Conservation (phyloP, 2,113 vertebrate species). For the Dromiciops gliroides region DNA sequence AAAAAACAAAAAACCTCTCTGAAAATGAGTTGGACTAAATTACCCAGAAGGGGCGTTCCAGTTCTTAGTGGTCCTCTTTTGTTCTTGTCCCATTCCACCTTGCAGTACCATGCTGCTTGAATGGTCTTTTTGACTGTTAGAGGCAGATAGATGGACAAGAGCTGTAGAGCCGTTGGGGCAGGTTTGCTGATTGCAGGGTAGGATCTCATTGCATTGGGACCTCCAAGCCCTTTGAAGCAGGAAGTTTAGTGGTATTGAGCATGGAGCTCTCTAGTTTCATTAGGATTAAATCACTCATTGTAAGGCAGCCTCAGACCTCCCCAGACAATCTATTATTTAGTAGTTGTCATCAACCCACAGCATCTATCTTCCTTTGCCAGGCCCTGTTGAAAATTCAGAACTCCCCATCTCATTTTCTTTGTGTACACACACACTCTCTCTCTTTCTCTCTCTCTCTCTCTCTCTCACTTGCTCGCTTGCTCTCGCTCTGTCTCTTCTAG, state of each 20-base stretch:
- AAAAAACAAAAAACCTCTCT: no score
- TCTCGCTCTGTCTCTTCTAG: no score
- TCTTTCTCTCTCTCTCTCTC: no score
- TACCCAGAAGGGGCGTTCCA: no score
- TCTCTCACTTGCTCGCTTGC: no score
- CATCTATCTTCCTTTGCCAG: slow-evolving; percentile 25
- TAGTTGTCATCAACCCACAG: slow-evolving; percentile 46
- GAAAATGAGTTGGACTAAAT: not conserved
- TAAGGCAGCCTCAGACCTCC: not conserved
- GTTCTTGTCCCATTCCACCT: not conserved
- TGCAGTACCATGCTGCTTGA: not conserved
- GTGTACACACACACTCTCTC: not conserved
- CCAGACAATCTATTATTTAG: slow-evolving; percentile 48
- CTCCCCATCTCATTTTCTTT: not conserved
- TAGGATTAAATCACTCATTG: slow-evolving; percentile 68
- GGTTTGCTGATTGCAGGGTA: not conserved
- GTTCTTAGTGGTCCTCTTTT: not conserved
- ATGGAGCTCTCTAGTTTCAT: slow-evolving; percentile 57
- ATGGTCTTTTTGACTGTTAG: slow-evolving; percentile 4
- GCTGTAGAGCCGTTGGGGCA: not conserved
- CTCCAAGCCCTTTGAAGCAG: slow-evolving; percentile 34
- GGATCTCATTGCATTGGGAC: slow-evolving; percentile 44
- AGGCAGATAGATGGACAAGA: not conserved
- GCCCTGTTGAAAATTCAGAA: slow-evolving; percentile 6
- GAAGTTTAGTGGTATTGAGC: slow-evolving; percentile 4